A percentile compares a stretch with the other conserved stretches of the same genome.
Evolutionary conservation across 2,113 vertebrate species (phyloP).

Genomic region (Trematomus loennbergii): DNA sequence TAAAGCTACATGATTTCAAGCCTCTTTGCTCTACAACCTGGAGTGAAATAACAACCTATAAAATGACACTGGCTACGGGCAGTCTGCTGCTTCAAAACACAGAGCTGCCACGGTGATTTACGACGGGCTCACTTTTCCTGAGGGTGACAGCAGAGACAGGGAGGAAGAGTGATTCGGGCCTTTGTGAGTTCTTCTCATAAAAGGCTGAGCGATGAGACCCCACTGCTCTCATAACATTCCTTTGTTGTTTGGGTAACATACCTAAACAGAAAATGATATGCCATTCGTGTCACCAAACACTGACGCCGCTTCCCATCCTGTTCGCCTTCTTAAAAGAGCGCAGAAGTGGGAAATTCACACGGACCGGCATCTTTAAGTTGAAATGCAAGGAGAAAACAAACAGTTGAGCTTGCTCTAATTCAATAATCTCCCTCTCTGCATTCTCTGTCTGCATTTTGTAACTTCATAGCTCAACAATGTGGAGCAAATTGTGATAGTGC

Average conservation of each 20-base stretch:
- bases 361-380: conserved; percentile 16
- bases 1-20: conserved; percentile 61
- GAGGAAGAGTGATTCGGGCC: conserved; percentile 73
- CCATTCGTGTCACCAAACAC: conserved; percentile 73
- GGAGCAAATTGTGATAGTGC: conserved; percentile 36
- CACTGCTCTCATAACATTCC: conserved; percentile 83
- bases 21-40: conserved; percentile 35
- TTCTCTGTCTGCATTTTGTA: conserved; percentile 47
- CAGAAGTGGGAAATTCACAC: conserved; percentile 56
- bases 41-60: conserved; percentile 70
- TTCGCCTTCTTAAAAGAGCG: conserved; percentile 11
- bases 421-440: conserved; percentile 42
- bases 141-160: conserved; percentile 77
- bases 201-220: conserved; percentile 80
- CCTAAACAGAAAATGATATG: conserved; percentile 77
- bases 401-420: conserved; percentile 46
- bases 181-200: conserved; percentile 81
- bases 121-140: conserved; percentile 75
- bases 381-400: conserved; percentile 55
- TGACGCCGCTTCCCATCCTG: conserved; percentile 18
- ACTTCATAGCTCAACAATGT: conserved; percentile 46
- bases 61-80: conserved; percentile 73
- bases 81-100: conserved; percentile 77
- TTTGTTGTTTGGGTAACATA: conserved; percentile 81
- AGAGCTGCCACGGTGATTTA: conserved; percentile 84